Evolutionary conservation across 2,797 vertebrate genomes (phyloP).

Genomic region (Hippopotamyrus pictus): DNA sequence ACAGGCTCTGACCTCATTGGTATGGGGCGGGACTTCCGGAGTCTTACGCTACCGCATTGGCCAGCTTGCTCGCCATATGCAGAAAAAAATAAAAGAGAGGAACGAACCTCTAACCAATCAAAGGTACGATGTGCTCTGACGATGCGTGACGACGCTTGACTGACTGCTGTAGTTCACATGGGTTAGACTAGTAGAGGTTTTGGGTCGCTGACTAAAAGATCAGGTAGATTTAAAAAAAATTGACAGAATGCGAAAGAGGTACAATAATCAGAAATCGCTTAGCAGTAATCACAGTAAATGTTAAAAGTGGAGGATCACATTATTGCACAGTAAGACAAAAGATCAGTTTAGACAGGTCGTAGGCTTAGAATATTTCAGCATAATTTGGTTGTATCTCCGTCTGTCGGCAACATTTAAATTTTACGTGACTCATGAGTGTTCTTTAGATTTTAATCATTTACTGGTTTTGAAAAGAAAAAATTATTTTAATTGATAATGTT

Average conservation of each 20-base stretch:
- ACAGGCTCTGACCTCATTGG: conserved; percentile 25
- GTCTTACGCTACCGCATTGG: background rate
- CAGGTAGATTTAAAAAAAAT: background rate
- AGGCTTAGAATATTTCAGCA: background rate
- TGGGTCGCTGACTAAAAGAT: background rate
- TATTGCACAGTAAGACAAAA: background rate
- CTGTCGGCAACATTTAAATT: background rate
- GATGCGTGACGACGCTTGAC: background rate
- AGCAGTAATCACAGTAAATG: background rate
- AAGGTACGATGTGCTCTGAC: background rate
- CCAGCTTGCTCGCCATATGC: background rate
- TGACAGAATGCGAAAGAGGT: background rate
- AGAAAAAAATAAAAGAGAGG: background rate
- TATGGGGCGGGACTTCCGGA: conserved; percentile 21
- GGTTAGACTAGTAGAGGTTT: background rate
- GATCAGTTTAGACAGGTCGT: background rate
- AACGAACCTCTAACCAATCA: background rate
- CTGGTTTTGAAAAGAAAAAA: background rate
- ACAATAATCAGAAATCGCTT: background rate
- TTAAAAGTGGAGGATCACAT: background rate
- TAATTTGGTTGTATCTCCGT: background rate
- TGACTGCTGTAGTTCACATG: background rate
- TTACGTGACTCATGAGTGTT: background rate
- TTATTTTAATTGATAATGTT: background rate
- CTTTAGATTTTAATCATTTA: background rate